Base-by-base conservation (phyloP, 1,140 invertebrate species). In the Adoxophyes honmai region DNA sequence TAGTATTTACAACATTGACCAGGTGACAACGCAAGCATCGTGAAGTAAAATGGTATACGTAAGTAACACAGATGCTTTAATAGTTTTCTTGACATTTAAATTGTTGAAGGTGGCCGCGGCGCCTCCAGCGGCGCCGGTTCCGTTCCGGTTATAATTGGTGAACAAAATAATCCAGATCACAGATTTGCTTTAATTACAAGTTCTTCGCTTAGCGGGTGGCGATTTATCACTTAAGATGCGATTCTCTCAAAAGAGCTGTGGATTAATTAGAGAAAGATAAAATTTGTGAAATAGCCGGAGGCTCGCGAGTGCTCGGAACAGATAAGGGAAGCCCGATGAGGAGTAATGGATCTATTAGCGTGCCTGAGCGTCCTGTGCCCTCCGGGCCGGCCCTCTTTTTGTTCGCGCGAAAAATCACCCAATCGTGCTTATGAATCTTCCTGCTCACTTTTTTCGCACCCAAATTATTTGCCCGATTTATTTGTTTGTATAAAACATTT, bases 251-350 rank as follows among this genome's bases (percentile, higher is more conserved):
- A 78, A 71, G 72, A 75, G 72, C 75, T 64, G 60, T 66, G 74
- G 77, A 82, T 86, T 86, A 86, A 83, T 86, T 83, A 82, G 68
- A 73, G 73, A 68, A 72, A 76, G 80, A 86, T 86, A 83, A 86
- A 86, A 83, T 86, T 81, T 81, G 75, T 78, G 73, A 79, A 78
- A 79, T 73, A 73, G 70, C 77, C 66, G 59, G 59, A 70, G 68
- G 77, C 62, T 73, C 59, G 68, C 69, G 79, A 80, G 74, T 83
- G 78, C 66, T 81, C 66, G 21, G 64, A 62, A 72, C 68, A 75
- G 82, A 86, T 86, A 83, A 86, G 70, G 58, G 68, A 60, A 57
- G 55, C 59, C 52, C 73, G 67, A 75, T 81, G 70, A 74, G 74
- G 60, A 76, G 68, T 75, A 78, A 81, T 78, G 66, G 70, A 68